Conservation (phyloP, 2,797 vertebrate species). For the Argya squamiceps region DNA sequence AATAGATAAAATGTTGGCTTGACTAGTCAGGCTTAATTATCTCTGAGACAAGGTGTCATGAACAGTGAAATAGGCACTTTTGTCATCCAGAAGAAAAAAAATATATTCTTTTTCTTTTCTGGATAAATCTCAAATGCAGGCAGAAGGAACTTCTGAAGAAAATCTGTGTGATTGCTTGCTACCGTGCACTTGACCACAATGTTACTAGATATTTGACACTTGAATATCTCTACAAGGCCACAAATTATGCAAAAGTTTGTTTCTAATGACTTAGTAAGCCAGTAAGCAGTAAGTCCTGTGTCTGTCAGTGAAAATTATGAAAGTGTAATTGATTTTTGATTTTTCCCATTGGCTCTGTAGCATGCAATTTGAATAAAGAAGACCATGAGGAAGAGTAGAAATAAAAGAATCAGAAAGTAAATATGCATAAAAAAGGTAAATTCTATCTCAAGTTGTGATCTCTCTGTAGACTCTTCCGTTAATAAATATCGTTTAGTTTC, state of each 20-base stretch:
- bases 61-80: background rate
- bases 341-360: background rate
- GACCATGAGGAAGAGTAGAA: background rate
- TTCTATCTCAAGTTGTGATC: background rate
- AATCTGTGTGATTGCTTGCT: background rate
- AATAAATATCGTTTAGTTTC: background rate
- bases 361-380: background rate
- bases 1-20: background rate
- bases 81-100: background rate
- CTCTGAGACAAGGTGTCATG: background rate
- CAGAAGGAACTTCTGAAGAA: background rate
- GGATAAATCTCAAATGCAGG: background rate
- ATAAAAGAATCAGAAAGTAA: background rate
- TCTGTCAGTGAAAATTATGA: background rate
- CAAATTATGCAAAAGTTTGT: background rate
- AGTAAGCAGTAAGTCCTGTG: too few relatives aligned
- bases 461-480: background rate
- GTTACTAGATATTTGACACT: background rate
- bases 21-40: background rate
- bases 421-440: background rate
- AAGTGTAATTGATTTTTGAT: background rate
- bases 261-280: background rate
- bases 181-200: fast-evolving
- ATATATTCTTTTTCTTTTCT: background rate
- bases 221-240: background rate